Conservation (phyloP, 2,888 invertebrate species). For the Lasioglossum leucozonium region DNA sequence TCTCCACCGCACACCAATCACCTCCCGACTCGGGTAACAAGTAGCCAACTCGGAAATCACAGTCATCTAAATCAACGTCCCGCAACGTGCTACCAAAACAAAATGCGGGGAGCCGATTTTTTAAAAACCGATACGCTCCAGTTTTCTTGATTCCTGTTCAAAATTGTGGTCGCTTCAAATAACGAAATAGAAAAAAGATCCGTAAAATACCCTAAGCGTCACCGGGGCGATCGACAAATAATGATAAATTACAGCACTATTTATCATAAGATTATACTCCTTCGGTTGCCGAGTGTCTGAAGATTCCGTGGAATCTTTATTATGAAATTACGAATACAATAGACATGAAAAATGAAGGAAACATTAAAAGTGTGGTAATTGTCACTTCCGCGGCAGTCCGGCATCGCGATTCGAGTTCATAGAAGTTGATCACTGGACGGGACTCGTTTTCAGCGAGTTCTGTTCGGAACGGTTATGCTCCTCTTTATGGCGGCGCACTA, state of each 20-base stretch:
- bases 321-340: not conserved
- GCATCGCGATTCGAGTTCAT: conserved; percentile 31
- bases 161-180: too few relatives aligned
- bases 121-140: not conserved
- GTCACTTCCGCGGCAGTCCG: not conserved
- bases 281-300: not conserved
- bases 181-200: too few relatives aligned
- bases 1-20: conserved; percentile 56
- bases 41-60: conserved; percentile 79
- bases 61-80: conserved; percentile 80
- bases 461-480: conserved; percentile 48
- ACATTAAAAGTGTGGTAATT: not conserved
- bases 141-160: conserved; percentile 15
- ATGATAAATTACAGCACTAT: not conserved
- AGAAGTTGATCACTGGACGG: conserved; percentile 37
- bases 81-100: conserved; percentile 52
- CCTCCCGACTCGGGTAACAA: conserved; percentile 70
- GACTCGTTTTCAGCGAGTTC: conserved; percentile 43
- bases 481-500: conserved; percentile 45
- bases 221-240: not conserved
- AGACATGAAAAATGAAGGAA: not conserved
- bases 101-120: conserved; percentile 26
- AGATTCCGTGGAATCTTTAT: not conserved
- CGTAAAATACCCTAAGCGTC: too few relatives aligned
- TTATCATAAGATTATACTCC: not conserved